Percentiles rank a stretch among this genome's conserved stretches.
Conservation (phyloP, 2,113 vertebrate species). For the Indicator maculatus region DNA sequence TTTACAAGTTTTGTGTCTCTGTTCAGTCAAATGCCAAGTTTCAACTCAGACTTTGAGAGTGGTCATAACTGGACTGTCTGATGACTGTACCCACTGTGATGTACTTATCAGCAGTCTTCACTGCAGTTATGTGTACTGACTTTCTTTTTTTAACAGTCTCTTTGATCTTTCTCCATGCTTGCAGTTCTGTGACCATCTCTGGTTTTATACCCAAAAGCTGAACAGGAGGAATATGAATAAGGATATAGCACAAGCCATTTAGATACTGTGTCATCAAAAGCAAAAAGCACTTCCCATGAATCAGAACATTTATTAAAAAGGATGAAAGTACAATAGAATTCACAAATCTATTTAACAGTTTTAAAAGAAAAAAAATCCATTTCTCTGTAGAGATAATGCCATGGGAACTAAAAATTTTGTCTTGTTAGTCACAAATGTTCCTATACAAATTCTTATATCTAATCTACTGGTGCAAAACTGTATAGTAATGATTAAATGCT, state of each 20-base stretch:
- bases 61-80: neutral
- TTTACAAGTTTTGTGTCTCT: conserved; percentile 17
- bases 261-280: conserved; percentile 38
- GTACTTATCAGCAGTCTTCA: neutral
- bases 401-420: conserved; percentile 32
- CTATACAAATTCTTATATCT: neutral
- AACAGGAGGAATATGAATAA: conserved; percentile 32
- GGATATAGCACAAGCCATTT: conserved; percentile 35
- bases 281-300: conserved; percentile 28
- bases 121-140: neutral
- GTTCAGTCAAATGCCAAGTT: neutral
- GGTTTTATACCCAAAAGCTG: conserved; percentile 35
- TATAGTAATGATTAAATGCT: conserved; percentile 20
- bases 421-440: conserved; percentile 44
- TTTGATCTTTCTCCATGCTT: conserved; percentile 3
- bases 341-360: conserved; percentile 44
- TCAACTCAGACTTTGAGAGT: neutral
- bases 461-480: neutral
- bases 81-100: neutral
- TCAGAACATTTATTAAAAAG: conserved; percentile 37
- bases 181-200: conserved; percentile 18
- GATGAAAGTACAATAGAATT: conserved; percentile 31
- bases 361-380: conserved; percentile 7
- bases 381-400: conserved; percentile 32
- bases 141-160: neutral